Evolutionary conservation across 2,113 vertebrate genomes (phyloP).

Genomic region (Pterocles orientalis): DNA sequence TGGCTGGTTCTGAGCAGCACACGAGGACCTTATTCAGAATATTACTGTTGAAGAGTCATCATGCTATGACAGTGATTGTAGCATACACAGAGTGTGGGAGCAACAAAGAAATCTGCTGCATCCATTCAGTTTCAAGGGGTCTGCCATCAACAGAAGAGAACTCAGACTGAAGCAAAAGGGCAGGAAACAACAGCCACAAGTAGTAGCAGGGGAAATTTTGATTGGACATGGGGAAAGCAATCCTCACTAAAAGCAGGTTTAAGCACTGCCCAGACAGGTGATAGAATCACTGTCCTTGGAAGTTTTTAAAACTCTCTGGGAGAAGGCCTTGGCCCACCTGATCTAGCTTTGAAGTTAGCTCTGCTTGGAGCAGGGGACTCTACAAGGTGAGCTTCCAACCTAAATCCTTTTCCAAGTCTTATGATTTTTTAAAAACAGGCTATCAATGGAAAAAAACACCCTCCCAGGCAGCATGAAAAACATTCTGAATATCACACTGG

Average conservation of each 20-base stretch:
- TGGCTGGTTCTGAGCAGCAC: neutral
- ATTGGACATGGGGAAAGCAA: neutral
- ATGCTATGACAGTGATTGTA: rapidly evolving
- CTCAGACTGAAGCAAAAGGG: neutral
- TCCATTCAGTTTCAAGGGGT: neutral
- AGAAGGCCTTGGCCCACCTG: neutral
- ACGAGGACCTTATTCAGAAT: neutral
- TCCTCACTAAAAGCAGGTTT: neutral
- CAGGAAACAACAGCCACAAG: neutral
- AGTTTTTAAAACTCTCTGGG: neutral
- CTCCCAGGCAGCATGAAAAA: neutral
- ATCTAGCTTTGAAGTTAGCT: neutral
- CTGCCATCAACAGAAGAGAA: neutral
- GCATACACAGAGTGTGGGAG: neutral
- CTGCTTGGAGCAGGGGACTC: neutral
- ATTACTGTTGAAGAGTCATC: neutral
- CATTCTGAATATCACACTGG: neutral
- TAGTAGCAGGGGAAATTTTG: neutral
- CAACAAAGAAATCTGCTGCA: neutral
- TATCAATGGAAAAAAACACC: neutral
- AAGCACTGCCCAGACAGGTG: neutral
- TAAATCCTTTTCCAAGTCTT: neutral
- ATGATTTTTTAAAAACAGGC: neutral
- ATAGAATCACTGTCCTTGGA: neutral
- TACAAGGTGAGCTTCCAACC: neutral